Evolutionary conservation across 2,113 vertebrate species (phyloP).

Genomic region (Henicopernis longicauda): DNA sequence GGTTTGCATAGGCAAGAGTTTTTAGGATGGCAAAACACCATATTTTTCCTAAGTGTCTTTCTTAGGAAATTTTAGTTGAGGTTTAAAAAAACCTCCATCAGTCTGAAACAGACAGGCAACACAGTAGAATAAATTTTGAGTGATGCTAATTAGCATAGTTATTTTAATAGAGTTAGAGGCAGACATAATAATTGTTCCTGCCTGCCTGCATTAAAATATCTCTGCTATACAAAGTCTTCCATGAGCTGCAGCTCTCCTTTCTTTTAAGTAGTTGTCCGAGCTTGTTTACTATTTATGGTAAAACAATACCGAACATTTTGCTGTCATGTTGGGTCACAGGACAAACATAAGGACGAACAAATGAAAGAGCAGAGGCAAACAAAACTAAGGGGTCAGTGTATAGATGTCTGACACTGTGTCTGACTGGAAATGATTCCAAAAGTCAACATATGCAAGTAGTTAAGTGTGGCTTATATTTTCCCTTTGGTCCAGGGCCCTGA

Average conservation of each 20-base stretch:
- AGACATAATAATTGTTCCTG: neutral
- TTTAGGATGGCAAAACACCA: neutral
- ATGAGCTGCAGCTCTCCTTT: neutral
- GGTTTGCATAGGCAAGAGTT: neutral
- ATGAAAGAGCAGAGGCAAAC: neutral
- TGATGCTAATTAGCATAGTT: constrained; percentile 2
- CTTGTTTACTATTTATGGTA: neutral
- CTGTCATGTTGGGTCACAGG: neutral
- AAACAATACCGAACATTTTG: neutral
- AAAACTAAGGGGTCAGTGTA: neutral
- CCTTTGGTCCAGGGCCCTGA: constrained; percentile 29
- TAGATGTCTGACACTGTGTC: neutral
- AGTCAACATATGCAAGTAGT: constrained; percentile 44
- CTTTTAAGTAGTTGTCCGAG: neutral
- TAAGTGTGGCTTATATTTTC: constrained; percentile 35
- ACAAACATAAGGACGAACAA: neutral
- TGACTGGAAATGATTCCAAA: constrained; percentile 6
- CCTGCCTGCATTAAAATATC: neutral
- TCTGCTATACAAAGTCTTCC: neutral
- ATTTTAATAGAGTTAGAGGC: neutral
- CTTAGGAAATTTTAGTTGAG: neutral
- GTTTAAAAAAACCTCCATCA: neutral
- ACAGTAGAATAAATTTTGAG: neutral
- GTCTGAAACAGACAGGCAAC: constrained; percentile 12
- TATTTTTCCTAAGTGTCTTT: neutral